These are phyloP conservation scores for Leptodactylus fallax DNA, from an alignment of 2,797 vertebrate species.

Conservation along the genomic window DNA sequence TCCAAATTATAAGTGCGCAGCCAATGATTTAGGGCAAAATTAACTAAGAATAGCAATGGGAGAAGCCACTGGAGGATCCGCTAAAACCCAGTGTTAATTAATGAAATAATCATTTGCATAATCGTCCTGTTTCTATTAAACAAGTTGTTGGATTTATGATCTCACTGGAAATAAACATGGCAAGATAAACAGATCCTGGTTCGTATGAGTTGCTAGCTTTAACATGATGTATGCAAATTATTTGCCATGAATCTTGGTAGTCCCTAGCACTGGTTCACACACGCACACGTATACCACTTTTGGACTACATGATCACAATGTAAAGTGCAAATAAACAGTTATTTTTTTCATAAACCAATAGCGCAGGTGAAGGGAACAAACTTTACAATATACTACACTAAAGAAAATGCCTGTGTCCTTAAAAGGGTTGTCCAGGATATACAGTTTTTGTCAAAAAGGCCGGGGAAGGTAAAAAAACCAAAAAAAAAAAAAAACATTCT, in stretches of 20 bases:
- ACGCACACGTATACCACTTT: not conserved
- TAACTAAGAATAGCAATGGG: not conserved
- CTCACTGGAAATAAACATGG: not conserved
- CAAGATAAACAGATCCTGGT: not conserved
- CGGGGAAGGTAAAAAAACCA: no score
- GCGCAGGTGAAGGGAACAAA: no score
- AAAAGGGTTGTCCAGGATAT: no score
- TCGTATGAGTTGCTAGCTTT: not conserved
- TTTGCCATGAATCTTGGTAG: no score
- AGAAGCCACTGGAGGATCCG: not conserved
- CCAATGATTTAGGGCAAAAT: slow-evolving; percentile 25
- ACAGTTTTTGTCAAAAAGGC: no score
- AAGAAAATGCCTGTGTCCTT: no score
- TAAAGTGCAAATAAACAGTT: no score
- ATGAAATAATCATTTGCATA: slow-evolving; percentile 17
- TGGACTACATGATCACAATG: no score
- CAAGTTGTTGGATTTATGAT: slow-evolving; percentile 23
- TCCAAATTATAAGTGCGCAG: not conserved
- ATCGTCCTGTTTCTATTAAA: slow-evolving; percentile 28
- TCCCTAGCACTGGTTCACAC: not conserved
- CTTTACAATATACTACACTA: no score
- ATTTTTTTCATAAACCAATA: no score
- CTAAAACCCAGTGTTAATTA: slow-evolving; percentile 13
- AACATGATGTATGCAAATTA: no score
- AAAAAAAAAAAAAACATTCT: no score